These are phyloP conservation scores for Troglohyphantes excavatus DNA, from an alignment of 2,888 invertebrate genomes.

Conservation along the genomic window DNA sequence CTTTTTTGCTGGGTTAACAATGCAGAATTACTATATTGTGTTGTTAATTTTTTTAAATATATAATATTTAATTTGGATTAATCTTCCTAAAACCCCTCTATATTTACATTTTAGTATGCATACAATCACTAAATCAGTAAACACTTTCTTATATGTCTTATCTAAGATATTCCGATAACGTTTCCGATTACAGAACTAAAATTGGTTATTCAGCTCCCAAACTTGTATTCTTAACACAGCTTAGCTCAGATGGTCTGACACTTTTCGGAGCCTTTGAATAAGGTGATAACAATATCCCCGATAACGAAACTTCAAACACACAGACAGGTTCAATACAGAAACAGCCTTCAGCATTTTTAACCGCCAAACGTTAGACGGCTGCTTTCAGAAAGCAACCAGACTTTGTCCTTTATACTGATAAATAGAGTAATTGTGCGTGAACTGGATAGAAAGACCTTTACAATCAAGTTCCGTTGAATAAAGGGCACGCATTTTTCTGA, in stretches of 20 bases:
- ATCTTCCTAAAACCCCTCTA: too few relatives aligned
- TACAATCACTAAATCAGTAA: too few relatives aligned
- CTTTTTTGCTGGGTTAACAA: too few relatives aligned
- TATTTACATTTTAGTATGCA: too few relatives aligned
- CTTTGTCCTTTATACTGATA: neutral
- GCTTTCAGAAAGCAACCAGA: neutral
- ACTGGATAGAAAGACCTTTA: neutral
- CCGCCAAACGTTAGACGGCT: neutral
- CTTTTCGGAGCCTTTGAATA: neutral
- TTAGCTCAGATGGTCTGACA: too few relatives aligned
- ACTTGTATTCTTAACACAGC: neutral
- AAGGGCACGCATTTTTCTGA: neutral
- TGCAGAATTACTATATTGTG: too few relatives aligned
- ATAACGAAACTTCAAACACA: neutral
- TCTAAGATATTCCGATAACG: too few relatives aligned
- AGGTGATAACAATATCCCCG: neutral
- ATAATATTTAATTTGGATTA: too few relatives aligned
- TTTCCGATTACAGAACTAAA: too few relatives aligned
- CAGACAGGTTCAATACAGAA: neutral
- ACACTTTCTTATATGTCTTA: too few relatives aligned
- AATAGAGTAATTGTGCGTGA: neutral
- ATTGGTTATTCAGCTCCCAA: too few relatives aligned
- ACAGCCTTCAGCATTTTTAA: neutral
- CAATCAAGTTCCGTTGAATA: neutral
- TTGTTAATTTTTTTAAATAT: too few relatives aligned